A percentile compares a stretch with the other conserved stretches of the same genome.
Conservation (phyloP, 37 sponge, comb jelly and placozoan species). For the Tethya wilhelma region DNA sequence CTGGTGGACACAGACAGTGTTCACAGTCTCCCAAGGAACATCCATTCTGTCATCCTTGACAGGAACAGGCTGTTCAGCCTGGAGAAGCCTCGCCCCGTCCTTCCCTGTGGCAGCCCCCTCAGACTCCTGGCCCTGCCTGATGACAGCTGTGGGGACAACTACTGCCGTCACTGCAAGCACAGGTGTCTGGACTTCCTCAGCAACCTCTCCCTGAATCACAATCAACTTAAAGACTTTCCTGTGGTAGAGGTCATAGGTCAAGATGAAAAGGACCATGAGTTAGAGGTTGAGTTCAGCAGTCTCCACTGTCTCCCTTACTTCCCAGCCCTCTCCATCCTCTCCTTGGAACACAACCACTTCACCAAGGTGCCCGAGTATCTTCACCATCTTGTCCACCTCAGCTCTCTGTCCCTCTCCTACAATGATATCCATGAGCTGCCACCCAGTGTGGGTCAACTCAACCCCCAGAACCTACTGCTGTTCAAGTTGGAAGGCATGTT, state of each 20-base stretch:
- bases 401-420: slow-evolving; percentile 53
- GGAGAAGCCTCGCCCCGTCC: not conserved
- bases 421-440: slow-evolving; percentile 57
- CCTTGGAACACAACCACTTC: slow-evolving; percentile 43
- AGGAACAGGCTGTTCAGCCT: slow-evolving; percentile 16
- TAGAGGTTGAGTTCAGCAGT: not conserved
- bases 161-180: slow-evolving; percentile 57
- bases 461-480: slow-evolving; percentile 30
- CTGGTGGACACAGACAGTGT: slow-evolving; percentile 44
- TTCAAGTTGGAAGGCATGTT: slow-evolving; percentile 55
- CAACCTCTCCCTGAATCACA: slow-evolving; percentile 51
- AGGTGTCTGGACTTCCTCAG: slow-evolving; percentile 39
- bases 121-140: slow-evolving; percentile 10
- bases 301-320: slow-evolving; percentile 16
- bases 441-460: slow-evolving; percentile 57
- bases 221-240: slow-evolving; percentile 28
- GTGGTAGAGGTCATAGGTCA: slow-evolving; percentile 1
- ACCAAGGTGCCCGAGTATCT: slow-evolving; percentile 39
- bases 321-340: slow-evolving; percentile 62
- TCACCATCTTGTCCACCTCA: slow-evolving; percentile 44
- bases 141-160: not conserved
- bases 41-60: slow-evolving; percentile 25
- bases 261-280: not conserved
- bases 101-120: slow-evolving; percentile 48
- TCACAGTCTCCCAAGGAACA: slow-evolving; percentile 40